These are phyloP conservation scores for Vanacampus margaritifer DNA, from an alignment of 2,113 vertebrate species.

Conservation along the genomic window DNA sequence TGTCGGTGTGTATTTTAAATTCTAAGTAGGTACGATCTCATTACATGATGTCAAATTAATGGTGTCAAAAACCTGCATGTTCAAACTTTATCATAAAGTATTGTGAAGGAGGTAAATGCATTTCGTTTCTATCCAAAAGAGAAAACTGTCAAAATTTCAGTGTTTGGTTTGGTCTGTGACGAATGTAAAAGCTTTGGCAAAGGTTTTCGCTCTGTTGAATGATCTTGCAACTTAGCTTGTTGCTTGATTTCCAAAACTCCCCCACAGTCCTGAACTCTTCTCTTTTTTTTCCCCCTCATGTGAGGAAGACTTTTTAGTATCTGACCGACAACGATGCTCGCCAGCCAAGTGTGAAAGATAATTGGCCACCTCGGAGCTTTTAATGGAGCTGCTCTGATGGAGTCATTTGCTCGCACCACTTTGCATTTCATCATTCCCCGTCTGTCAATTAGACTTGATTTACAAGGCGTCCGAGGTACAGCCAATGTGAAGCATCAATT, in stretches of 20 bases:
- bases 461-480: slow-evolving; percentile 57
- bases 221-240: neutral
- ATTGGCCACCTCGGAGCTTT: slow-evolving; percentile 60
- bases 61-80: neutral
- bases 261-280: neutral
- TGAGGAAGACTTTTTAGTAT: slow-evolving; percentile 8
- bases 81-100: neutral
- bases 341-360: slow-evolving; percentile 54
- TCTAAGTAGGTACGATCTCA: no score
- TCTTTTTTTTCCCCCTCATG: neutral
- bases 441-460: slow-evolving; percentile 71
- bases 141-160: neutral
- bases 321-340: slow-evolving; percentile 24
- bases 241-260: neutral
- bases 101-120: neutral
- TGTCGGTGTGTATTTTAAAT: no score
- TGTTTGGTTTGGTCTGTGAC: neutral
- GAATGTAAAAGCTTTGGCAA: neutral
- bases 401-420: slow-evolving; percentile 63
- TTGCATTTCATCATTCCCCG: slow-evolving; percentile 67
- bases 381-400: slow-evolving; percentile 61
- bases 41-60: neutral
- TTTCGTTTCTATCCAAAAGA: neutral
- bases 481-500: slow-evolving; percentile 64
- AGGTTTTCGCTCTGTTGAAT: neutral